These are phyloP conservation scores for Tragelaphus strepsiceros DNA, from an alignment of 2,113 vertebrate species.

Conservation along the genomic window DNA sequence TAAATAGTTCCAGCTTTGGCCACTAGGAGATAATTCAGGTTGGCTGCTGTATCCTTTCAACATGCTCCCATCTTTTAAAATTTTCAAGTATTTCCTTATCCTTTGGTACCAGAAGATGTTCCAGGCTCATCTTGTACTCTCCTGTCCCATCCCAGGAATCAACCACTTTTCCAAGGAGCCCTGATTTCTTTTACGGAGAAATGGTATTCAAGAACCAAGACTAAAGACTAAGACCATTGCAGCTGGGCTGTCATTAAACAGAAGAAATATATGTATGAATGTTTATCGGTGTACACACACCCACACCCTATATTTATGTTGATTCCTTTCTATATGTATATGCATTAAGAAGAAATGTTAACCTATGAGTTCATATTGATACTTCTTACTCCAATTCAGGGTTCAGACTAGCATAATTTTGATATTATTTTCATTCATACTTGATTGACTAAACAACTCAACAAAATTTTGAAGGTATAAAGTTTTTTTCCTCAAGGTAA, in stretches of 20 bases:
- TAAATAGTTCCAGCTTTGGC: neutral
- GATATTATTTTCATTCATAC: conserved; percentile 16
- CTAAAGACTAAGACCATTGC: neutral
- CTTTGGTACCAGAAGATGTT: neutral
- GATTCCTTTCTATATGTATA: neutral
- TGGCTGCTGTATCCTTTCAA: neutral
- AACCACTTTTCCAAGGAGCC: neutral
- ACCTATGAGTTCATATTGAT: neutral
- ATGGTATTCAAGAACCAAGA: neutral
- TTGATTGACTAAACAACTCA: conserved; percentile 53
- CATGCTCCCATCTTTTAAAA: neutral
- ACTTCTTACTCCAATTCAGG: neutral
- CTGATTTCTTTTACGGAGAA: neutral
- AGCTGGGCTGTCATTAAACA: neutral
- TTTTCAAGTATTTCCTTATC: neutral
- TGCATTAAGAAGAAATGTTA: neutral
- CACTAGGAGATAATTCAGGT: neutral
- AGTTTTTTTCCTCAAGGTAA: conserved; percentile 24
- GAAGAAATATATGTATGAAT: neutral
- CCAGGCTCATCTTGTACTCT: neutral
- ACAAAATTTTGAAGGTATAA: conserved; percentile 34
- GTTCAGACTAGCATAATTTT: neutral
- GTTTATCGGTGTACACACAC: neutral
- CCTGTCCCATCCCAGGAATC: neutral
- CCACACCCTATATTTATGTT: neutral